Evolutionary conservation across 2,113 vertebrate species (phyloP).

Genomic region (Hymenochirus boettgeri): DNA sequence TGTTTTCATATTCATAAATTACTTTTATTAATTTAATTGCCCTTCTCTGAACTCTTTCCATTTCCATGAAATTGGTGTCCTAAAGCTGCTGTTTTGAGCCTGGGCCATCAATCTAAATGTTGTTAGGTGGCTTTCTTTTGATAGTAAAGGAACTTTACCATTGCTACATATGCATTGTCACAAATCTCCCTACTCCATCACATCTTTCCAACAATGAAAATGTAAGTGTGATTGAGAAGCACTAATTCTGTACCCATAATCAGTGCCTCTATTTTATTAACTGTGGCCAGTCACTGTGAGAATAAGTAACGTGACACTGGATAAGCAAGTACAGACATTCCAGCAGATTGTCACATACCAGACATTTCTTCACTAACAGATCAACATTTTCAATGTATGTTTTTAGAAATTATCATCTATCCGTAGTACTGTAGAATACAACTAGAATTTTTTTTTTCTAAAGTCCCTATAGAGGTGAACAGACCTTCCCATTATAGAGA

Average conservation of each 20-base stretch:
- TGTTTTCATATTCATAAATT: no score
- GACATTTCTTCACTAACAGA: slow-evolving; percentile 38
- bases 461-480: no score
- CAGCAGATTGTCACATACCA: slow-evolving; percentile 35
- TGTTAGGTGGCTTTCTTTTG: no score
- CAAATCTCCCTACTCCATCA: neutral
- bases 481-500: no score
- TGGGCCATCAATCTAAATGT: no score
- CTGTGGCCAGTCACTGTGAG: slow-evolving; percentile 35
- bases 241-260: slow-evolving; percentile 24
- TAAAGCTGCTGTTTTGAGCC: no score
- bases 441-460: no score
- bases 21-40: no score
- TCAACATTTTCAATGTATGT: slow-evolving; percentile 32
- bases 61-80: no score
- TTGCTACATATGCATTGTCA: neutral
- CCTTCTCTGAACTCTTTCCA: no score
- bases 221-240: slow-evolving; percentile 37
- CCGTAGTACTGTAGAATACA: no score
- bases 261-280: slow-evolving; percentile 28
- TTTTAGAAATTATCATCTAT: slow-evolving; percentile 31
- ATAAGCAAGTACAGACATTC: slow-evolving; percentile 31
- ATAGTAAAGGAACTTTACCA: neutral
- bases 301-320: slow-evolving; percentile 27
- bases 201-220: slow-evolving; percentile 12